phyloP scores from a whole-genome alignment of 2,888 invertebrate genomes.

The Trissoscelio sp. region DNA sequence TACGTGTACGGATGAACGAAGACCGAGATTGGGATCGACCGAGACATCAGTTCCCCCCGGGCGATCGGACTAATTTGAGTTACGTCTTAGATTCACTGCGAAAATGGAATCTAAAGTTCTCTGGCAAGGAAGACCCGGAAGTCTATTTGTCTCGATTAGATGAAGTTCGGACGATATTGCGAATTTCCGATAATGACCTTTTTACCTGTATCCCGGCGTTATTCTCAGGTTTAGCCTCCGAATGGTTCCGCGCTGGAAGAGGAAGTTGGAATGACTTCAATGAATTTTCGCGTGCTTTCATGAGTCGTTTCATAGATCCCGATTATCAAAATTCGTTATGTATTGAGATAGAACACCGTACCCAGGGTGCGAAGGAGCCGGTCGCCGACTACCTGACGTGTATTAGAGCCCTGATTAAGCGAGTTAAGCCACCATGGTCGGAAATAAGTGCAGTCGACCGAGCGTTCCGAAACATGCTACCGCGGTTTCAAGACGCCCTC shows the following conservation, averaged over 20 bases:
- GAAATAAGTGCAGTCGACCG: neutral
- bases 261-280: neutral
- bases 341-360: neutral
- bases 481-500: neutral
- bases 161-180: neutral
- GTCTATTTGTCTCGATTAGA: neutral
- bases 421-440: neutral
- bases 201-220: neutral
- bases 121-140: conserved; percentile 16
- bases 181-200: neutral
- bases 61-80: too few species aligned
- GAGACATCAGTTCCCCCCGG: too few species aligned
- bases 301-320: conserved; percentile 1
- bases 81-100: too few species aligned
- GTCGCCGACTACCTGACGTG: conserved; percentile 7
- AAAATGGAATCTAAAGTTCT: too few species aligned
- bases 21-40: too few species aligned
- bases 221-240: conserved; percentile 7
- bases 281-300: neutral
- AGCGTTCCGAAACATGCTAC: neutral
- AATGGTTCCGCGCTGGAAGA: conserved; percentile 23
- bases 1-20: too few species aligned
- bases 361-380: conserved; percentile 6
- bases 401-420: conserved; percentile 1
- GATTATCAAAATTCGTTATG: neutral